phyloP scores from a whole-genome alignment of 2,113 vertebrate genomes.

The Apaloderma vittatum region DNA sequence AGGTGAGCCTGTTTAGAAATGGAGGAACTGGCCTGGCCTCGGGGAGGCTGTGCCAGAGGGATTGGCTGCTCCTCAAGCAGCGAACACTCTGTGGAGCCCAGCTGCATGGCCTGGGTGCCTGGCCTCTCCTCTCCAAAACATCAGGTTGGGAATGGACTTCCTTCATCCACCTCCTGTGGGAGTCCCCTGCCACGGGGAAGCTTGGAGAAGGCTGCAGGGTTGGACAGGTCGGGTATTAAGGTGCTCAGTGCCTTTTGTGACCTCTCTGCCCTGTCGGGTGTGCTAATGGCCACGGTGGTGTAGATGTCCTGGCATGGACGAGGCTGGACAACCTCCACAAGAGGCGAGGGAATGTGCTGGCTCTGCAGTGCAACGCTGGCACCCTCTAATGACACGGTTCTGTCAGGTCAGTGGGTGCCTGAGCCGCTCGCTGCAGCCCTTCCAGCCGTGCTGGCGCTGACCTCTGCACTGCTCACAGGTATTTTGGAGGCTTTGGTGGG shows the following conservation, averaged over 20 bases:
- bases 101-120: not conserved
- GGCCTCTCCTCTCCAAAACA: not conserved
- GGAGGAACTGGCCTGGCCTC: not conserved
- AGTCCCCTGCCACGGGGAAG: not conserved
- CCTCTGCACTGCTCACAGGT: not conserved
- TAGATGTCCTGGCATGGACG: not conserved
- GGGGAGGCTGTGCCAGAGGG: not conserved
- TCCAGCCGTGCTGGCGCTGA: not conserved
- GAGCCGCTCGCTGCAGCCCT: rapidly evolving
- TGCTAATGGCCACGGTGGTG: no score
- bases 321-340: not conserved
- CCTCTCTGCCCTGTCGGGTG: not conserved
- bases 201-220: not conserved
- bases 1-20: no score
- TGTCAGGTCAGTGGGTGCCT: rapidly evolving
- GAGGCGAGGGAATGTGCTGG: not conserved
- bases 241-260: not conserved
- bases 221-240: rapidly evolving
- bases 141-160: not conserved
- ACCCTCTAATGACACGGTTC: constrained; percentile 16
- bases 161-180: not conserved
- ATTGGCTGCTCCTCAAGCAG: rapidly evolving
- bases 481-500: not conserved
- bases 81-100: not conserved
- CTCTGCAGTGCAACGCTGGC: not conserved